A percentile compares a stretch with the other conserved stretches of the same genome.
Conservation (phyloP, 2,113 vertebrate species). For the Myocastor coypus region DNA sequence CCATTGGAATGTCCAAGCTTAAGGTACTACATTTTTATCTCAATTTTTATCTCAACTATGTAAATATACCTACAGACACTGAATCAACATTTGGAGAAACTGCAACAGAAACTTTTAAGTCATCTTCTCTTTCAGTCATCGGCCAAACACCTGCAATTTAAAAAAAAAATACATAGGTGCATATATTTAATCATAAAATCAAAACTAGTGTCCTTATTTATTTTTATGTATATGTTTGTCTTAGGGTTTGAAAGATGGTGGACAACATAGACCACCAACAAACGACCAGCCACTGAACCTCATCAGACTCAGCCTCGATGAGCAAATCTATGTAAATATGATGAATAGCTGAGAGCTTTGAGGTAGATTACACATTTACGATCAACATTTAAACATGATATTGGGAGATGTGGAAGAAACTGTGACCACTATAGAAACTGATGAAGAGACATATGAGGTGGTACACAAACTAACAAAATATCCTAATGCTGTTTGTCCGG, state of each 20-base stretch:
- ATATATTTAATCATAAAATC: slow-evolving; percentile 25
- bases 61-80: slow-evolving; percentile 88
- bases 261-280: no score
- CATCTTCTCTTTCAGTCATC: slow-evolving; percentile 87
- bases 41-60: neutral
- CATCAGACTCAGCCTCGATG: no score
- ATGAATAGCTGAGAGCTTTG: no score
- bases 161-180: slow-evolving; percentile 26
- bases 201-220: neutral
- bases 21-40: neutral
- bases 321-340: no score
- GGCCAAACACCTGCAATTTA: slow-evolving; percentile 90
- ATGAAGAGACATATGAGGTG: no score
- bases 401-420: no score
- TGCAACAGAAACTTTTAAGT: slow-evolving; percentile 86
- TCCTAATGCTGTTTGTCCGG: no score
- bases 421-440: no score
- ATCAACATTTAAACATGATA: no score
- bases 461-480: no score
- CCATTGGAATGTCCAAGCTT: neutral
- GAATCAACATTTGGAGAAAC: slow-evolving; percentile 84
- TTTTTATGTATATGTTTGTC: slow-evolving; percentile 18
- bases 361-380: no score
- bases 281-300: no score
- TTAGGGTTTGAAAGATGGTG: neutral